Evolutionary conservation across 2,113 vertebrate species (phyloP), one percentile per base, ranked within the genome.

Genomic region (Echinops telfairi): DNA sequence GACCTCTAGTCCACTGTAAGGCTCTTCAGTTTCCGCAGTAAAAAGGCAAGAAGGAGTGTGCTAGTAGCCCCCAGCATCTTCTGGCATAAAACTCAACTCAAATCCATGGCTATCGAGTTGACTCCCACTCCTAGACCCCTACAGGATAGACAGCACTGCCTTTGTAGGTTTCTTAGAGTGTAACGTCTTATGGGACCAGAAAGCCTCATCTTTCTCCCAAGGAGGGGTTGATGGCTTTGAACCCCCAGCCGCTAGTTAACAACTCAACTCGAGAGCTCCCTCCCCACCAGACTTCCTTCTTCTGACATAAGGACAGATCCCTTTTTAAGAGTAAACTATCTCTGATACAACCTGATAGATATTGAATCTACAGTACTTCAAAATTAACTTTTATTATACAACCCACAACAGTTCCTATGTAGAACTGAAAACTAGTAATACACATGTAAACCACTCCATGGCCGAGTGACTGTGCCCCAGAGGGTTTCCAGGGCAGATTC

Each of bases 301-400:
- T 62, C 60, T 20, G 60, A 23, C 22, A 62, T 62, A 23, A 62
- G 19, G 15, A 0, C 66, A 29, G 38, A 76, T 6, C 40, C 23
- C 22, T 25, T 93, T 19, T 15, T 64, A 86, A 82, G 64, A 91
- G 19, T 86, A 57, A 47, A 83, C 22, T 40, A 80, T 71, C 93
- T 86, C 53, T 16, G 33, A n/a, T 4, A 57, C 82, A 8, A 38
- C 8, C 33, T 84, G 23, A 78, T 31, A 70, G 27, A 36, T 33
- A 91, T 73, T 77, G 38, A 92, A 87, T 47, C 22, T 10, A 58
- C 53, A 89, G 66, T 38, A 15, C 47, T 90, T 86, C 1, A 68
- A 89, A 87, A 66, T 91, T 71, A 73, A 77, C 73, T 91, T 93
- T 57, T 6, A 80, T 92, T 70, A 70, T 90, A 2, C 83, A 33